These are phyloP conservation scores for Notarius lentiginosus DNA, from an alignment of 2,113 vertebrate genomes.

Conservation along the genomic window DNA sequence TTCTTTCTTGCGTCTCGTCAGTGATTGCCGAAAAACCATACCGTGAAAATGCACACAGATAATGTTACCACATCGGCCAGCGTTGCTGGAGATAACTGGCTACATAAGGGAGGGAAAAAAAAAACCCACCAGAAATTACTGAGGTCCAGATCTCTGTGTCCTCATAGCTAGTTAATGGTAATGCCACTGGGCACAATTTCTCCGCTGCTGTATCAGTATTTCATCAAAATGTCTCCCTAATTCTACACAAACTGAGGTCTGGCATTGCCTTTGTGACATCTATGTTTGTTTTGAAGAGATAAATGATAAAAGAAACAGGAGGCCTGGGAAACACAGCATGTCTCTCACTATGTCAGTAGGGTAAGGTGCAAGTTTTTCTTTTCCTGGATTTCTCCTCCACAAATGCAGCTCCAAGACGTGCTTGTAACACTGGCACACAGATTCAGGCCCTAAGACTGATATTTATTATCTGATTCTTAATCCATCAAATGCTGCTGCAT, in stretches of 20 bases:
- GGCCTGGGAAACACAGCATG: neutral
- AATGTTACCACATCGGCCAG: neutral
- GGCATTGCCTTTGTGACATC: neutral
- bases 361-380: neutral
- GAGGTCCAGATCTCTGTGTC: neutral
- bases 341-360: neutral
- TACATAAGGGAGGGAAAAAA: neutral
- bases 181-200: neutral
- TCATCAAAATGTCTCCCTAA: neutral
- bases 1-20: neutral
- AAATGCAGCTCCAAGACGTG: neutral
- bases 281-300: neutral
- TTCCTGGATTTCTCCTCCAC: neutral
- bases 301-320: neutral
- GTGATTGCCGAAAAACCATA: neutral
- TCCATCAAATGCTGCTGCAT: constrained; percentile 22
- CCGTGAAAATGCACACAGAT: neutral
- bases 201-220: neutral
- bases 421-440: neutral
- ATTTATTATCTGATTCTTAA: constrained; percentile 36
- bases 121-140: neutral
- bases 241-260: neutral
- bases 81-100: neutral
- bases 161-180: neutral
- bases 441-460: constrained; percentile 9